A percentile compares a stretch with the other conserved stretches of the same genome.
Evolutionary conservation across 2,113 vertebrate species (phyloP).

Genomic region (Aleadryas rufinucha): DNA sequence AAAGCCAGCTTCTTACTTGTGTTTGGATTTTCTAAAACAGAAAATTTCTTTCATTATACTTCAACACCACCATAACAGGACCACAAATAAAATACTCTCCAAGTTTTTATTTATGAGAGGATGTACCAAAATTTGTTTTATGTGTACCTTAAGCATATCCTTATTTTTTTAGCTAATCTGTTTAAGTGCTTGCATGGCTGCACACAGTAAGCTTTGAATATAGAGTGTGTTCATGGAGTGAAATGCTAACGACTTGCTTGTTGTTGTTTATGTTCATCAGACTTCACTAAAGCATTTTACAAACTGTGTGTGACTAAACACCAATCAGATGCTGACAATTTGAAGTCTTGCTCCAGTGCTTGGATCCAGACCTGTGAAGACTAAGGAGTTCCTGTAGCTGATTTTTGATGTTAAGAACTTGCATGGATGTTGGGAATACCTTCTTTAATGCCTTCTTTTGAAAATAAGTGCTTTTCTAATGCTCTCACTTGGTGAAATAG

Average conservation of each 20-base stretch:
- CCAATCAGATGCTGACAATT: not conserved
- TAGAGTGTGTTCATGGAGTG: not conserved
- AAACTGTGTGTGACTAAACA: not conserved
- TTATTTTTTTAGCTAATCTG: not conserved
- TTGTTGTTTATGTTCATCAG: not conserved
- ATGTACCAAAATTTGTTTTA: not conserved
- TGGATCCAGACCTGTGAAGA: not conserved
- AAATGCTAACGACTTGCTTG: accelerated
- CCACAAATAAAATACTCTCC: not conserved
- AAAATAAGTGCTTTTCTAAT: not conserved
- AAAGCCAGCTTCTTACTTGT: not conserved
- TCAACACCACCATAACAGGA: not conserved
- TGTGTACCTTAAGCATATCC: not conserved
- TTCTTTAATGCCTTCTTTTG: not conserved
- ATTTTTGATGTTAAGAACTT: not conserved
- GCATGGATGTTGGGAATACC: not conserved
- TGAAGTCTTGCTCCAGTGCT: not conserved
- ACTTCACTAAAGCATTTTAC: not conserved
- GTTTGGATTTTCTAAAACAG: not conserved
- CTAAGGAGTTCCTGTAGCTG: not conserved
- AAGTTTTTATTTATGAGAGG: not conserved
- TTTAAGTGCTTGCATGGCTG: not conserved
- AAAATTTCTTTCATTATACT: not conserved
- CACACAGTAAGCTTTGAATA: not conserved
- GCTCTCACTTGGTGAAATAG: not conserved